Percentiles rank a stretch among this genome's conserved stretches.
These are phyloP conservation scores for Nomada goodeniana DNA, from an alignment of 2,888 invertebrate species.

Conservation along the genomic window DNA sequence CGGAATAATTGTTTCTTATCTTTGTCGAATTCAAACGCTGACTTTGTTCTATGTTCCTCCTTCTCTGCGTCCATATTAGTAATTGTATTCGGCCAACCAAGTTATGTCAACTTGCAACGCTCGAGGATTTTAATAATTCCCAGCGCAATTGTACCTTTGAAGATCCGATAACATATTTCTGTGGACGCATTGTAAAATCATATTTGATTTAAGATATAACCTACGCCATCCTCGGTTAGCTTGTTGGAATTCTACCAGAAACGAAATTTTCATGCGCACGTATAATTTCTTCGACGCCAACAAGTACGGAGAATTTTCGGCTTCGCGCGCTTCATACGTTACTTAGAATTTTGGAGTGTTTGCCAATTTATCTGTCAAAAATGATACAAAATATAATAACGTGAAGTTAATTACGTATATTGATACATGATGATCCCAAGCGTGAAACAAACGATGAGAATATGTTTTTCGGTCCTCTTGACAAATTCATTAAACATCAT, in stretches of 20 bases:
- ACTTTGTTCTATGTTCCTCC: neutral
- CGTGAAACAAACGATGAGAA: conserved; percentile 17
- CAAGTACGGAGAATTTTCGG: neutral
- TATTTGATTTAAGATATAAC: neutral
- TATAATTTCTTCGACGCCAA: neutral
- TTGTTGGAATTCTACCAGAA: neutral
- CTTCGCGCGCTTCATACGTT: neutral
- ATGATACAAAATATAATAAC: neutral
- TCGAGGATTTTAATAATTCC: neutral
- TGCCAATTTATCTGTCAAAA: neutral
- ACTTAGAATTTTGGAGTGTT: conserved; percentile 39
- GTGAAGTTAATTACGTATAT: conserved; percentile 2
- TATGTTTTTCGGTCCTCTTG: neutral
- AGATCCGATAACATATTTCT: neutral
- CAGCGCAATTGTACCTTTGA: neutral
- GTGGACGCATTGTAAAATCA: neutral
- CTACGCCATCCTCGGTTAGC: neutral
- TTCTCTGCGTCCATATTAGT: conserved; percentile 16
- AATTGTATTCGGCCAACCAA: neutral
- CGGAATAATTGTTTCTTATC: conserved; percentile 28
- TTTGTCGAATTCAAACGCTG: conserved; percentile 35
- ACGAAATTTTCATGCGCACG: neutral
- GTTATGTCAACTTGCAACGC: neutral
- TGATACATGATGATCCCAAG: neutral
- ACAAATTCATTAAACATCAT: conserved; percentile 11